Evolutionary conservation across 1,140 invertebrate species (phyloP), one percentile per base, ranked within the genome.

Genomic region (Ceratina japonica): DNA sequence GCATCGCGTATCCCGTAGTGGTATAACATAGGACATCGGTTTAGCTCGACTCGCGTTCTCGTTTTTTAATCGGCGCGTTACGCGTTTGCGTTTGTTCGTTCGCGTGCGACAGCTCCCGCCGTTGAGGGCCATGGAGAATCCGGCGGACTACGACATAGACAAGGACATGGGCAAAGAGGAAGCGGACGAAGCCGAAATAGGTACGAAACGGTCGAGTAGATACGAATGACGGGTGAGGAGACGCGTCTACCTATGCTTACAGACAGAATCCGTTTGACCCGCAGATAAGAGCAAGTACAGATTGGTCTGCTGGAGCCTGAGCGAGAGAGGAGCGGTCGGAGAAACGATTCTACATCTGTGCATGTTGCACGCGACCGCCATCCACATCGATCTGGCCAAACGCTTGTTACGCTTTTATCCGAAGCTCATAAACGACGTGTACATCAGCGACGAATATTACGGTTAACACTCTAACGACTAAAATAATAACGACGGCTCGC

Each of bases 371-470:
- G 96, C 97, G 0, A 97, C 97, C 0, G 96, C 97, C 0, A 93
- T 98, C 54, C 97, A 99, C 89, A 97, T 97, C 10, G 98, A 99
- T 89, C 93, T 99, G 27, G 98, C 98, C 0, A 99, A 99, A 92
- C 92, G 98, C 81, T 93, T 99, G 1, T 91, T 99, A 0, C 94
- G 96, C 64, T 97, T 97, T 89, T 99, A 97, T 93, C 98, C 98
- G 0, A 98, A 98, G 89, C 94, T 99, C 0, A 98, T 99, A 85
- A 97, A 98, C 88, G 98, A 99, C 89, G 96, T 99, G 83, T 99
- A 99, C 91, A 95, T 98, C 89, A 95, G 95, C 62, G 98, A 99
- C 86, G 98, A 99, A 91, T 99, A 99, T 91, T 99, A 99, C 89
- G 98, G 97, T 98, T 93, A 91, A n/a, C n/a, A n/a, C n/a, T n/a